Evolutionary conservation across 2,888 invertebrate genomes (phyloP).

Genomic region (Clepsis dumicolana): DNA sequence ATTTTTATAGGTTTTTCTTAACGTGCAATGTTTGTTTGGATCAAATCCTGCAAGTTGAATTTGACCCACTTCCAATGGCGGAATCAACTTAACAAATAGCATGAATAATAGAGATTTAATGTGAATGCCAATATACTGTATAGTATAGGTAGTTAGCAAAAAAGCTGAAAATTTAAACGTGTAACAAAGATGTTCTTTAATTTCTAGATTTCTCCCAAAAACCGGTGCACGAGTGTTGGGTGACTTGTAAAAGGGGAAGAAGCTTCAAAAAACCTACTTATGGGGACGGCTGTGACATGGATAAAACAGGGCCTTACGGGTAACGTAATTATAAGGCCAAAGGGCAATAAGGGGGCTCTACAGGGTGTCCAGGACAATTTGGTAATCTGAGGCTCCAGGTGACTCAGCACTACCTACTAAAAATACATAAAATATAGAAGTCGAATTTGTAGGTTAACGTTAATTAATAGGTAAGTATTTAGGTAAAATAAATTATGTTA

Average conservation of each 20-base stretch:
- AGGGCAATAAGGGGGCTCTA: not conserved
- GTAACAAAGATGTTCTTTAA: not conserved
- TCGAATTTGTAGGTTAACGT: no score
- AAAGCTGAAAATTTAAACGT: no score
- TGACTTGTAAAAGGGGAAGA: slow-evolving; percentile 78
- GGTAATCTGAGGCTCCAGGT: not conserved
- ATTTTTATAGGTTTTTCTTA: no score
- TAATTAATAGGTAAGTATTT: no score
- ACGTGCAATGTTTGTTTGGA: no score
- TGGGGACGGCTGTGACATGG: slow-evolving; percentile 46
- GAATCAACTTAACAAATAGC: no score
- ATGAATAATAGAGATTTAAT: no score
- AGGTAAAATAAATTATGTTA: no score
- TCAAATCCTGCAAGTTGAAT: no score
- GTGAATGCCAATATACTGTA: no score
- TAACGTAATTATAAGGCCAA: not conserved
- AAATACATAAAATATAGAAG: slow-evolving; percentile 52
- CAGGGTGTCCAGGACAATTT: not conserved
- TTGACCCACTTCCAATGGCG: no score
- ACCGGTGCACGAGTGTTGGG: slow-evolving; percentile 79
- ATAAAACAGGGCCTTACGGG: not conserved
- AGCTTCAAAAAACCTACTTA: slow-evolving; percentile 75
- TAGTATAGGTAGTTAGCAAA: no score
- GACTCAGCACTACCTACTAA: slow-evolving; percentile 55
- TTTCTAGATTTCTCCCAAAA: slow-evolving; percentile 75